phyloP scores from a whole-genome alignment of 2,888 invertebrate genomes.

The Microplitis deprimator region DNA sequence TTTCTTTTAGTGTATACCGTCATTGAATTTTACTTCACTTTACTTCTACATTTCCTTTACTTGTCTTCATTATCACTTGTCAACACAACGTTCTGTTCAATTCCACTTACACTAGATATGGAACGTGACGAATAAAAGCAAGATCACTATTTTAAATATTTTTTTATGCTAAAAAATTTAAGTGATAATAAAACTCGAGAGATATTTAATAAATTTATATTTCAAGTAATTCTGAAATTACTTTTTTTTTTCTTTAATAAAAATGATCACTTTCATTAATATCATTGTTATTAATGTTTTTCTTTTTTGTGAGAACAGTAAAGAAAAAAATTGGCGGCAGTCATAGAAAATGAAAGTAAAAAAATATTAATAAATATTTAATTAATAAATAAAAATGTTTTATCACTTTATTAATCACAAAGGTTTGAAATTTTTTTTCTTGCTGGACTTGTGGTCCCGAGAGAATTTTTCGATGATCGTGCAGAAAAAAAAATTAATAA shows the following conservation, averaged over 20 bases:
- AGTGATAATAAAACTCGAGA: background rate
- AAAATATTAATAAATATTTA: background rate
- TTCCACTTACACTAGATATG: background rate
- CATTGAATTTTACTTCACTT: background rate
- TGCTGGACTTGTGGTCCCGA: background rate
- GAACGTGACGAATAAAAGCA: constrained; percentile 14
- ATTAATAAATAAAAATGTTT: background rate
- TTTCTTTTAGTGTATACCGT: background rate
- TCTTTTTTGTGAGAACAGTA: constrained; percentile 13
- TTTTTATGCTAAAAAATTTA: constrained; percentile 6
- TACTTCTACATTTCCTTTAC: background rate
- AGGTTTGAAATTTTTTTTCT: background rate
- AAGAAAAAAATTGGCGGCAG: constrained; percentile 10
- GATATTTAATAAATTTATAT: background rate
- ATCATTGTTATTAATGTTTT: background rate
- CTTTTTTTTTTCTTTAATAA: background rate
- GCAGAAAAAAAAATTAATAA: background rate
- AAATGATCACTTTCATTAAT: background rate
- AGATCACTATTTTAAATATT: constrained; percentile 1
- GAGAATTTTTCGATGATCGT: background rate
- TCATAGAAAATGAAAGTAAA: no score
- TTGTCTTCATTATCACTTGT: background rate
- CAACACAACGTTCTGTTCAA: background rate
- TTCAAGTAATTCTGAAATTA: background rate
- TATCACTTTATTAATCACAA: background rate